phyloP scores from a whole-genome alignment of 2,888 invertebrate genomes.

The Cosmorhoe ocellata region DNA sequence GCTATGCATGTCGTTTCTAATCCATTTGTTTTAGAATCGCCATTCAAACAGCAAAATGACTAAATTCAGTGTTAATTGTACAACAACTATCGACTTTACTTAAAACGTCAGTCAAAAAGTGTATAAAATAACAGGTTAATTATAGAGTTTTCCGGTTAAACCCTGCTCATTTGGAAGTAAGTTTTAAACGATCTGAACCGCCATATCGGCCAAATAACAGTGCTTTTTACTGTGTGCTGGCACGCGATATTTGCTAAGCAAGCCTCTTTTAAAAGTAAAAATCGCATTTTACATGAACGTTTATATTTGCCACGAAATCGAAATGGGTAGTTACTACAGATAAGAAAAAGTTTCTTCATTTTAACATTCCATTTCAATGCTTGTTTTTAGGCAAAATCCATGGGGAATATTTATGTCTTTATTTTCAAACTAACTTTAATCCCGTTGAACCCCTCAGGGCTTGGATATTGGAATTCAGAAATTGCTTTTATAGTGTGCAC shows the following conservation, averaged over 20 bases:
- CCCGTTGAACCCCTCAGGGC: no score
- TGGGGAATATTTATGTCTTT: no score
- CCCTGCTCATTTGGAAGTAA: conserved; percentile 47
- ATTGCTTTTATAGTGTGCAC: no score
- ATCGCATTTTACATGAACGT: conserved; percentile 21
- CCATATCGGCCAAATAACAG: conserved; percentile 38
- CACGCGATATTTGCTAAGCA: conserved; percentile 46
- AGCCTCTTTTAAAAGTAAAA: conserved; percentile 19
- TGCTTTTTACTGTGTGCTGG: conserved; percentile 39
- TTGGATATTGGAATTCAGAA: no score
- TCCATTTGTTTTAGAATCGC: background rate
- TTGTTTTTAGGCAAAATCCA: background rate
- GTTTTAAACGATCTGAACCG: conserved; percentile 44
- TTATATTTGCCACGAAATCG: conserved; percentile 14
- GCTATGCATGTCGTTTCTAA: background rate
- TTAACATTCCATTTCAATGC: conserved; percentile 1
- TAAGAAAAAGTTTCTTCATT: conserved; percentile 10
- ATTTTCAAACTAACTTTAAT: no score
- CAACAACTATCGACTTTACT: conserved; percentile 15
- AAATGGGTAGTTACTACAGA: conserved; percentile 3
- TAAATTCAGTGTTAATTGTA: conserved; percentile 24
- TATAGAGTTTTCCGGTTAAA: conserved; percentile 40
- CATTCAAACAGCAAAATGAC: conserved; percentile 7
- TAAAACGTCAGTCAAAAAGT: conserved; percentile 31
- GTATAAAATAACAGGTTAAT: conserved; percentile 47